Conservation (phyloP, 2,888 invertebrate genomes). For the Torymus aiolomorphi region DNA sequence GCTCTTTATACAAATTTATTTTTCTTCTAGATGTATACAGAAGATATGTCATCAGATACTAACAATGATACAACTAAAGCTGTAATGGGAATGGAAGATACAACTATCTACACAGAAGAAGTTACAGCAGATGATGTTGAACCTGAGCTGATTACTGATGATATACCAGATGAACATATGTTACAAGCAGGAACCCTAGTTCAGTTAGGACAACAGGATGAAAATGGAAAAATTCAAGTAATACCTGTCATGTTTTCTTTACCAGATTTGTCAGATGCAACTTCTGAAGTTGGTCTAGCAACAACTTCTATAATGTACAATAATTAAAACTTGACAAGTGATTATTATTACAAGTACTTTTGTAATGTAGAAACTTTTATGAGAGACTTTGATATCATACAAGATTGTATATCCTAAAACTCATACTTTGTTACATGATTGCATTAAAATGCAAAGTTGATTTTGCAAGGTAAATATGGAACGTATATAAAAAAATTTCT, state of each 20-base stretch:
- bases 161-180: constrained; percentile 69
- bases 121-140: constrained; percentile 71
- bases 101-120: constrained; percentile 73
- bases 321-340: constrained; percentile 61
- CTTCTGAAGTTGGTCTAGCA: constrained; percentile 70
- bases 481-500: neutral
- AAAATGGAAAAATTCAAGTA: constrained; percentile 72
- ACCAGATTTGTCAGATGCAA: constrained; percentile 70
- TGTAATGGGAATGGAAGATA: constrained; percentile 71
- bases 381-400: neutral
- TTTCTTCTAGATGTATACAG: constrained; percentile 67
- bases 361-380: constrained; percentile 13
- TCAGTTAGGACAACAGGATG: constrained; percentile 70
- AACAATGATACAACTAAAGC: constrained; percentile 70
- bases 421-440: too few species aligned
- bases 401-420: neutral
- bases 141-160: constrained; percentile 69
- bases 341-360: neutral
- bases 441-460: too few species aligned
- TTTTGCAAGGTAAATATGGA: too few species aligned
- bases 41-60: constrained; percentile 70
- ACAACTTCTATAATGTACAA: constrained; percentile 74
- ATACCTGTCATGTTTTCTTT: constrained; percentile 73
- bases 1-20: constrained; percentile 6
- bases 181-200: constrained; percentile 70